phyloP scores from a whole-genome alignment of 2,888 invertebrate species.

The Drosophila nigricruria region DNA sequence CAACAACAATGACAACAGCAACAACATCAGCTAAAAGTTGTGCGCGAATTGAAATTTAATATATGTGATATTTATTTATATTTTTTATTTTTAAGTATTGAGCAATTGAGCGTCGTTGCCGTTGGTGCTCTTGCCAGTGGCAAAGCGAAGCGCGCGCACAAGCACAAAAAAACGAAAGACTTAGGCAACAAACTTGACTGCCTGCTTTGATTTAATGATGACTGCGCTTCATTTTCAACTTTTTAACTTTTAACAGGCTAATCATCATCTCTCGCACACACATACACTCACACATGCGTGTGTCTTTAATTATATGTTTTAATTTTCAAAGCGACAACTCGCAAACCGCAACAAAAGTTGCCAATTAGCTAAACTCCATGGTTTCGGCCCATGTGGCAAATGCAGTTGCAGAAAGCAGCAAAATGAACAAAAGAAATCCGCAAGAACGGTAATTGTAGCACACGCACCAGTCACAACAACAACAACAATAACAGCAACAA shows the following conservation, averaged over 20 bases:
- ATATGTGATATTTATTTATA: slow-evolving; percentile 26
- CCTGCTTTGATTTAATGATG: slow-evolving; percentile 70
- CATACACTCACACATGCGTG: background rate
- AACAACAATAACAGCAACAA: slow-evolving; percentile 1
- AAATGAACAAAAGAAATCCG: slow-evolving; percentile 46
- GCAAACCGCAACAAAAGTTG: slow-evolving; percentile 20
- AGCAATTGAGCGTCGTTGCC: slow-evolving; percentile 64
- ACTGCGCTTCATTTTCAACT: slow-evolving; percentile 48
- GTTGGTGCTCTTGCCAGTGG: slow-evolving; percentile 35
- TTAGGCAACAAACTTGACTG: slow-evolving; percentile 74
- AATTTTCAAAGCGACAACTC: slow-evolving; percentile 40
- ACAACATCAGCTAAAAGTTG: slow-evolving; percentile 41
- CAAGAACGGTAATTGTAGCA: slow-evolving; percentile 70
- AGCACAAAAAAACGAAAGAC: slow-evolving; percentile 71
- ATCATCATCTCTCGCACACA: slow-evolving; percentile 62
- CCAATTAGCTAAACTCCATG: slow-evolving; percentile 43
- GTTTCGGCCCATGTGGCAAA: slow-evolving; percentile 64
- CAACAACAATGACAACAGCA: slow-evolving; percentile 38
- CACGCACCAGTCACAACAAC: slow-evolving; percentile 53
- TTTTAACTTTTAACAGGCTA: slow-evolving; percentile 45
- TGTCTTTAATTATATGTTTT: slow-evolving; percentile 44
- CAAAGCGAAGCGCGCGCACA: slow-evolving; percentile 24
- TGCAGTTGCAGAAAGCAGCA: slow-evolving; percentile 61
- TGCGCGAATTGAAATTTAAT: slow-evolving; percentile 59
- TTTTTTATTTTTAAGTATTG: slow-evolving; percentile 57